These are phyloP conservation scores for Hirudinaria manillensis DNA, from an alignment of 2,888 invertebrate species.

Conservation along the genomic window DNA sequence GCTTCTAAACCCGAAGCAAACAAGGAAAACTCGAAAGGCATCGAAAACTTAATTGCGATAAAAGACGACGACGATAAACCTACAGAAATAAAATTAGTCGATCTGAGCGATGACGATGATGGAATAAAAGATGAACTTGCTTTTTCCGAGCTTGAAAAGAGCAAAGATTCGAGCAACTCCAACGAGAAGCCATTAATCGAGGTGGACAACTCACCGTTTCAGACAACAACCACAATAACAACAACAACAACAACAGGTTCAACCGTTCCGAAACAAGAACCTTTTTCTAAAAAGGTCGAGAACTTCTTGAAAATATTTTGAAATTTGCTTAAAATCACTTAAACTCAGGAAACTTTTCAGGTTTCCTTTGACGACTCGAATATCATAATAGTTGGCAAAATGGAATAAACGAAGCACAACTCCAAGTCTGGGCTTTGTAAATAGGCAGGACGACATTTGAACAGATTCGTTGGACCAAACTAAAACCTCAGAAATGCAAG, in stretches of 20 bases:
- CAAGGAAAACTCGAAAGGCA: slow-evolving; percentile 2
- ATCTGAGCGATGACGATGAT: slow-evolving; percentile 20
- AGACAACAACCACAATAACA: background rate
- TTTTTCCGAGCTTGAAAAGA: background rate
- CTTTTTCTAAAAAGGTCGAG: slow-evolving; percentile 14
- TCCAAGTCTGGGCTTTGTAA: no score
- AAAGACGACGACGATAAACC: slow-evolving; percentile 24
- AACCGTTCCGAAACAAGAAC: background rate
- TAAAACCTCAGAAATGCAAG: no score
- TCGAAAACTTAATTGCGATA: slow-evolving; percentile 26
- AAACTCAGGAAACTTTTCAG: background rate
- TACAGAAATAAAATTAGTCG: slow-evolving; percentile 27
- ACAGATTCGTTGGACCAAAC: no score
- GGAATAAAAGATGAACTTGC: background rate
- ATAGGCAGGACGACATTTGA: no score
- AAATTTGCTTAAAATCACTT: background rate
- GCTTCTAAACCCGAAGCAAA: background rate
- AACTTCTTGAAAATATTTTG: background rate
- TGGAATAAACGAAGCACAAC: background rate
- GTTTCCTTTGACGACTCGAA: slow-evolving; percentile 26
- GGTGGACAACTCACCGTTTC: background rate
- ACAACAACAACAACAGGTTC: background rate
- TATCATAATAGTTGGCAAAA: slow-evolving; percentile 19
- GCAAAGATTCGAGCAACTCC: background rate
- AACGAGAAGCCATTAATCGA: slow-evolving; percentile 4